Conservation (phyloP, 2,113 vertebrate species). For the Eleginops maclovinus region DNA sequence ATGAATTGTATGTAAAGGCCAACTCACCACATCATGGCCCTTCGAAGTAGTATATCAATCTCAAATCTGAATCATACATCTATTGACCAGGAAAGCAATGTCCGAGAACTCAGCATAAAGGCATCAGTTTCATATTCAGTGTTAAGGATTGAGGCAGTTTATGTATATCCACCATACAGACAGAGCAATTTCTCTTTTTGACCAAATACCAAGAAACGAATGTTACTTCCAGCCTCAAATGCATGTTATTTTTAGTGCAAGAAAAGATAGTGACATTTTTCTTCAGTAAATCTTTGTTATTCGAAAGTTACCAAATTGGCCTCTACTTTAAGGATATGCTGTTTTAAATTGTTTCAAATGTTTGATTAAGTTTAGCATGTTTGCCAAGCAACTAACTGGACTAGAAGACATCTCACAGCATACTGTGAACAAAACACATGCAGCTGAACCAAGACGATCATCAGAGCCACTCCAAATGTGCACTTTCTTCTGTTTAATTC, state of each 20-base stretch:
- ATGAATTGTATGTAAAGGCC: too few species aligned
- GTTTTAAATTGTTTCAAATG: neutral
- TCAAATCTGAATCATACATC: neutral
- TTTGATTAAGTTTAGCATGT: neutral
- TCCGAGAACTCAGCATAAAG: neutral
- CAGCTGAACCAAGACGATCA: neutral
- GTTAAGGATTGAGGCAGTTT: neutral
- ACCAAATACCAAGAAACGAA: too few species aligned
- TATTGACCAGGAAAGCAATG: neutral
- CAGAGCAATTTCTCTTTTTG: neutral
- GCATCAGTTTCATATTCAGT: neutral
- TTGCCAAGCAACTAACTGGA: too few species aligned
- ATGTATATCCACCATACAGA: neutral
- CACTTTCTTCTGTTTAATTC: constrained; percentile 77
- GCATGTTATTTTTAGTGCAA: too few species aligned
- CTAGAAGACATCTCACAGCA: neutral
- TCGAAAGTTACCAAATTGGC: neutral
- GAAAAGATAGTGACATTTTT: neutral
- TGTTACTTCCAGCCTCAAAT: too few species aligned
- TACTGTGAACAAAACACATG: neutral
- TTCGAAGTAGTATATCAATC: neutral
- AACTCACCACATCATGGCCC: neutral
- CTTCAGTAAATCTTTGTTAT: neutral
- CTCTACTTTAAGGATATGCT: neutral
- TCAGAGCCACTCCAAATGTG: constrained; percentile 28